Conservation (phyloP, 2,888 invertebrate genomes). For the Melikaiella ostensackeni region DNA sequence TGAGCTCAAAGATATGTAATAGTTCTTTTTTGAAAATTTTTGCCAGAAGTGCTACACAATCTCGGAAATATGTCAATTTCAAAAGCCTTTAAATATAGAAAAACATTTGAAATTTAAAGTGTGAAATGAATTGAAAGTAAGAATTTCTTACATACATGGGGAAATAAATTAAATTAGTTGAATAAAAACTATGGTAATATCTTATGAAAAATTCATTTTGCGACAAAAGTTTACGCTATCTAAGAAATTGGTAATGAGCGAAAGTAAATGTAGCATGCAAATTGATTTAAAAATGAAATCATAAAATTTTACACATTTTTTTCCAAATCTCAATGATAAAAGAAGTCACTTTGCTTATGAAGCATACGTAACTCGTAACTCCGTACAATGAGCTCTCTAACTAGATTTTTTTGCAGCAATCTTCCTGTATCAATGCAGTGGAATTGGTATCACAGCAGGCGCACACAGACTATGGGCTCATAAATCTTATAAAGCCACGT, state of each 20-base stretch:
- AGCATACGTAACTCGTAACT: neutral
- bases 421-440: slow-evolving; percentile 86
- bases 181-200: no score
- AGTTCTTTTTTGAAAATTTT: no score
- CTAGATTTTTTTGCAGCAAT: slow-evolving; percentile 79
- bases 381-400: neutral
- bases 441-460: slow-evolving; percentile 97
- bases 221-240: neutral
- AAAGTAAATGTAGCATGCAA: neutral
- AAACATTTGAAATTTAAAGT: no score
- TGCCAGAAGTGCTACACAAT: no score
- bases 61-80: no score
- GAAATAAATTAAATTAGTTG: no score
- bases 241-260: neutral
- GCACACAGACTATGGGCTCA: slow-evolving; percentile 98
- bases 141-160: no score
- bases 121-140: no score
- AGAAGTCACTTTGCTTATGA: neutral
- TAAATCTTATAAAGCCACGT: slow-evolving; percentile 95
- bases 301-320: neutral
- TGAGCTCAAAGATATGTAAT: no score
- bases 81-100: no score
- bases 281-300: neutral
- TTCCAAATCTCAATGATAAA: neutral
- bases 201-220: no score